These are phyloP conservation scores for Apogon talboti DNA, from an alignment of 2,797 vertebrate genomes.

Conservation along the genomic window DNA sequence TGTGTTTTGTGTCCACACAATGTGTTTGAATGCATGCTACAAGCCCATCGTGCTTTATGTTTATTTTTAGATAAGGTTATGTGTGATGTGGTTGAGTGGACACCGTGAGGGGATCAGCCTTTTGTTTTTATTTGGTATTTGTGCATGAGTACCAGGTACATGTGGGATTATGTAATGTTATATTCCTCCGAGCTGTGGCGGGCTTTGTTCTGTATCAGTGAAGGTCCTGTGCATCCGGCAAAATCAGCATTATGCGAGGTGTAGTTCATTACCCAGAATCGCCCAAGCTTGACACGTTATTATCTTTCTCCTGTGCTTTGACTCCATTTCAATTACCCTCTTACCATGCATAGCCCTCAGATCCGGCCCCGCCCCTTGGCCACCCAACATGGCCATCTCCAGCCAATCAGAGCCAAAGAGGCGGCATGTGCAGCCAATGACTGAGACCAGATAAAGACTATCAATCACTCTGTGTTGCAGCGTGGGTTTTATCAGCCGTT, in stretches of 20 bases:
- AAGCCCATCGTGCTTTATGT: slow-evolving; percentile 31
- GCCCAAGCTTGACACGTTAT: slow-evolving; percentile 85
- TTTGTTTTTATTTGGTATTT: slow-evolving; percentile 47
- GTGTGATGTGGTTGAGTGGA: slow-evolving; percentile 38
- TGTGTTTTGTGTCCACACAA: slow-evolving; percentile 48
- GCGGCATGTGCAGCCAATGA: slow-evolving; percentile 70
- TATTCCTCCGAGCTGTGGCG: slow-evolving; percentile 60
- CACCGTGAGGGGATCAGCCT: slow-evolving; percentile 30
- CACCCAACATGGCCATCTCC: slow-evolving; percentile 61
- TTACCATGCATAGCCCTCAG: slow-evolving; percentile 80
- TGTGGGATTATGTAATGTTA: slow-evolving; percentile 72
- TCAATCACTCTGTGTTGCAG: slow-evolving; percentile 66
- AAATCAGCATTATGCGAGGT: slow-evolving; percentile 83
- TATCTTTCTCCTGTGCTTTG: slow-evolving; percentile 85
- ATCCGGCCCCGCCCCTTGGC: slow-evolving; percentile 39
- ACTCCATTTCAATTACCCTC: slow-evolving; percentile 89
- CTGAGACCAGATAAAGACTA: slow-evolving; percentile 65
- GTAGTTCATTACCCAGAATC: slow-evolving; percentile 85
- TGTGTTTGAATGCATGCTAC: slow-evolving; percentile 40
- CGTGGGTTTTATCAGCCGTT: slow-evolving; percentile 67
- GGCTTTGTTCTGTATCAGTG: slow-evolving; percentile 75
- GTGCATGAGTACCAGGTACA: slow-evolving; percentile 33
- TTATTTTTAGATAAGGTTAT: slow-evolving; percentile 66
- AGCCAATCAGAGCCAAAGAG: slow-evolving; percentile 67
- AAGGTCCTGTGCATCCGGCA: slow-evolving; percentile 78